A percentile compares a stretch with the other conserved stretches of the same genome.
Conservation (phyloP, 2,888 invertebrate genomes). For the Pharmacophagus antenor region DNA sequence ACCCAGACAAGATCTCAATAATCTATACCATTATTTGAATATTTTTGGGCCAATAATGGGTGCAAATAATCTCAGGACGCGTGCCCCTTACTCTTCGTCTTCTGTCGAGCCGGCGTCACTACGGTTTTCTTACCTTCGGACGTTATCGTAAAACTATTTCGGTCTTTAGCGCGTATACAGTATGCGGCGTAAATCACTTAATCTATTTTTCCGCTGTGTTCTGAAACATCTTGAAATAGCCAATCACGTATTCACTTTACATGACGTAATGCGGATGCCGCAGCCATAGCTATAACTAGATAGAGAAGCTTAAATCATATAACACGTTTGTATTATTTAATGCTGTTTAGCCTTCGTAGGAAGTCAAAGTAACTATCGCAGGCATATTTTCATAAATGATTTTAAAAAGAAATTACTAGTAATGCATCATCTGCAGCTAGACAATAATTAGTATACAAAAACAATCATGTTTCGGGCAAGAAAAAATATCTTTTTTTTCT, state of each 20-base stretch:
- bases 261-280: slow-evolving; percentile 50
- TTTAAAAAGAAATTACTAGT: too few species aligned
- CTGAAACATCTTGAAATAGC: slow-evolving; percentile 64
- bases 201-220: slow-evolving; percentile 61
- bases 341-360: slow-evolving; percentile 32
- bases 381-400: too few species aligned
- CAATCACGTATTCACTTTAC: slow-evolving; percentile 51
- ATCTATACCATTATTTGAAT: slow-evolving; percentile 31
- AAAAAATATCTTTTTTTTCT: too few species aligned
- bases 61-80: slow-evolving; percentile 46
- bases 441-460: too few species aligned
- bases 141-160: slow-evolving; percentile 70
- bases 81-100: slow-evolving; percentile 29
- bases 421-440: too few species aligned
- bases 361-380: slow-evolving; percentile 10
- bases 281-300: slow-evolving; percentile 31
- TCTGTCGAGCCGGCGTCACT: slow-evolving; percentile 28
- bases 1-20: slow-evolving; percentile 12
- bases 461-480: too few species aligned
- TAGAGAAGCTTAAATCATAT: slow-evolving; percentile 30
- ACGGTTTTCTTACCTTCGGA: slow-evolving; percentile 47
- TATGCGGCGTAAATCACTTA: slow-evolving; percentile 58
- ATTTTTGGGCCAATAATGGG: slow-evolving; percentile 36
- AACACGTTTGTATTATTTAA: slow-evolving; percentile 33
- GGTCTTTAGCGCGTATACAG: slow-evolving; percentile 42